phyloP scores from a whole-genome alignment of 2,113 vertebrate species.

The Sclerurus mexicanus region DNA sequence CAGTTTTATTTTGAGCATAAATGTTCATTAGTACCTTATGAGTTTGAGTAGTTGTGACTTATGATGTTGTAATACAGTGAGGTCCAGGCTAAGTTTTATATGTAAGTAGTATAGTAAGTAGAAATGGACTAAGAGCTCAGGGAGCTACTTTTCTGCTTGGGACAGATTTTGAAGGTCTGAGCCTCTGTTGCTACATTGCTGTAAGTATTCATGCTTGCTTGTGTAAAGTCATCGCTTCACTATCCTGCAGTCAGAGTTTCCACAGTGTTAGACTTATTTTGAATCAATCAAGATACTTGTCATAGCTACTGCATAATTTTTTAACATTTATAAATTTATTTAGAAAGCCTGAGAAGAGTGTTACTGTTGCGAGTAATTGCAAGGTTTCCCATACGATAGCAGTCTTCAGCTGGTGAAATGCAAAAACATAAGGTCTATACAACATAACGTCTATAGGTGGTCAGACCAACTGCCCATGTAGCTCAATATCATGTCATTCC shows the following conservation, averaged over 20 bases:
- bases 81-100: not conserved
- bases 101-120: not conserved
- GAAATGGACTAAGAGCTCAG: not conserved
- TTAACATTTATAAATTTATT: not conserved
- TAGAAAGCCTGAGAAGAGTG: not conserved
- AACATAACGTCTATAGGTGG: not conserved
- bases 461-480: not conserved
- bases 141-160: not conserved
- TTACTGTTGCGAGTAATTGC: not conserved
- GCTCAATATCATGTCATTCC: not conserved
- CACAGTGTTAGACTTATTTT: not conserved
- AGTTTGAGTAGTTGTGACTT: not conserved
- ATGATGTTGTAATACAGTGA: not conserved
- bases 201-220: not conserved
- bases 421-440: rapidly evolving
- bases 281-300: not conserved
- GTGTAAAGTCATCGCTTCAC: rapidly evolving
- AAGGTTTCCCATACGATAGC: not conserved
- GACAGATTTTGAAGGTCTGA: not conserved
- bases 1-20: not conserved
- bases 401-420: not conserved
- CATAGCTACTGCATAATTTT: not conserved
- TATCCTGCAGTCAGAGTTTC: not conserved
- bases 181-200: not conserved
- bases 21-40: not conserved